A percentile compares a stretch with the other conserved stretches of the same genome.
These are phyloP conservation scores for Cephalopholis sonnerati DNA, from an alignment of 2,113 vertebrate genomes.

Conservation along the genomic window DNA sequence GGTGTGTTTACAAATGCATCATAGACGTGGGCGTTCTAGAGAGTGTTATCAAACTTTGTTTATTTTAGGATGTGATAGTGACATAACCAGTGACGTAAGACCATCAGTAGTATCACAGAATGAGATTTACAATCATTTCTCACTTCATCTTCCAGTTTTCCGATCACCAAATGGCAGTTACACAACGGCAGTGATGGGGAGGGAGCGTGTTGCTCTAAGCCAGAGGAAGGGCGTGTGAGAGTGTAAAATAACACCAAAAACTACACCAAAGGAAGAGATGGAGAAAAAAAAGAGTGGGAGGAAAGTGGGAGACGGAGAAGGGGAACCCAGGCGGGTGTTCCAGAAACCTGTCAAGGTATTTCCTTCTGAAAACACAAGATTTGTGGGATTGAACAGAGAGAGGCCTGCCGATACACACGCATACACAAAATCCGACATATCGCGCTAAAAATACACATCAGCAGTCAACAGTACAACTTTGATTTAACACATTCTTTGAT, in stretches of 20 bases:
- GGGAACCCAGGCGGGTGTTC: slow-evolving; percentile 65
- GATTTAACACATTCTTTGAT: slow-evolving; percentile 76
- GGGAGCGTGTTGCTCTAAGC: slow-evolving; percentile 60
- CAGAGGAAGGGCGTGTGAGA: slow-evolving; percentile 78
- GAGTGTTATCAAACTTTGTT: neutral
- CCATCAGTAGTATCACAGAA: slow-evolving; percentile 26
- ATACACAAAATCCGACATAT: slow-evolving; percentile 28
- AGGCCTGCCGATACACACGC: slow-evolving; percentile 31
- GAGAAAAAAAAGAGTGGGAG: slow-evolving; percentile 66
- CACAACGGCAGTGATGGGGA: slow-evolving; percentile 40
- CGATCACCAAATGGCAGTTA: slow-evolving; percentile 59
- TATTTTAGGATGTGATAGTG: slow-evolving; percentile 18
- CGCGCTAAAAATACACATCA: slow-evolving; percentile 64
- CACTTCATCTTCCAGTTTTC: slow-evolving; percentile 37
- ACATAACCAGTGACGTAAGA: slow-evolving; percentile 30
- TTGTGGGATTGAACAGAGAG: slow-evolving; percentile 53
- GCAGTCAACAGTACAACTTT: slow-evolving; percentile 66
- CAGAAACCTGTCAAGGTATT: slow-evolving; percentile 82
- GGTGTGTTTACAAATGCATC: no score
- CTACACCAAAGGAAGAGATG: slow-evolving; percentile 71
- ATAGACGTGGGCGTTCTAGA: no score
- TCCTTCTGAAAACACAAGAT: slow-evolving; percentile 80
- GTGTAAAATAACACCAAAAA: slow-evolving; percentile 80
- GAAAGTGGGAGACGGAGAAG: slow-evolving; percentile 60
- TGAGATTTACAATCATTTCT: slow-evolving; percentile 47